Base-by-base conservation (phyloP, 1,140 invertebrate species). In the Drosophila punjabiensis region DNA sequence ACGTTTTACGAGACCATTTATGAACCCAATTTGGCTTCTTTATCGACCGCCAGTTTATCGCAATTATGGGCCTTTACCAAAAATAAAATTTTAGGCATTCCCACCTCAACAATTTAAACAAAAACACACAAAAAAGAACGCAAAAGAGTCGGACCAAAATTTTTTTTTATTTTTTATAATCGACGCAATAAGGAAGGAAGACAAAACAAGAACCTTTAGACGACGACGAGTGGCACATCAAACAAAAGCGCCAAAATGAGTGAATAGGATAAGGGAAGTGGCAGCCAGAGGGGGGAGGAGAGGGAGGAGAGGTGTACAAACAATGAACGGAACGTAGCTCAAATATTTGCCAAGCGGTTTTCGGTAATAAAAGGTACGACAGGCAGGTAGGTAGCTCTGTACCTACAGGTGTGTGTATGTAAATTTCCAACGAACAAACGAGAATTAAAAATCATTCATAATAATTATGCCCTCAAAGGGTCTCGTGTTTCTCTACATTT, bases 181-280 rank as follows among this genome's bases (percentile, higher is more conserved):
- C 67, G 69, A 70, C 69, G 69, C 66, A 73, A 71, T 73, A 73
- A 73, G 35, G 66, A 65, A 55, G 35, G 35, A 41, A 64, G 33
- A 37, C 33, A 43, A 43, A 33, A 67, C 14, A 43, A 53, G 35
- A 78, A 58, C 50, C 30, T 62, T 69, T 16, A 10, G 33, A 37
- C 53, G 53, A 18, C 53, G 53, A 37, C 53, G 84, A 88, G 86
- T 88, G 85, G 74, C 74, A 69, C 75, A 77, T 89, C 85, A 88
- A 88, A 89, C 85, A 88, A 89, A 89, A 84, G 85, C 85, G 74
- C 70, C 76, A 88, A 88, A 78, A 71, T 48, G 35, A 74, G 37
- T 56, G 65, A 48, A 73, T 74, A 43, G 84, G 61, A 71, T 88
- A 65, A 81, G 68, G 68, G 63, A 64, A 59, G 52, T 35, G 35